phyloP scores from a whole-genome alignment of 2,888 invertebrate species.

The Agonopterix arenella region DNA sequence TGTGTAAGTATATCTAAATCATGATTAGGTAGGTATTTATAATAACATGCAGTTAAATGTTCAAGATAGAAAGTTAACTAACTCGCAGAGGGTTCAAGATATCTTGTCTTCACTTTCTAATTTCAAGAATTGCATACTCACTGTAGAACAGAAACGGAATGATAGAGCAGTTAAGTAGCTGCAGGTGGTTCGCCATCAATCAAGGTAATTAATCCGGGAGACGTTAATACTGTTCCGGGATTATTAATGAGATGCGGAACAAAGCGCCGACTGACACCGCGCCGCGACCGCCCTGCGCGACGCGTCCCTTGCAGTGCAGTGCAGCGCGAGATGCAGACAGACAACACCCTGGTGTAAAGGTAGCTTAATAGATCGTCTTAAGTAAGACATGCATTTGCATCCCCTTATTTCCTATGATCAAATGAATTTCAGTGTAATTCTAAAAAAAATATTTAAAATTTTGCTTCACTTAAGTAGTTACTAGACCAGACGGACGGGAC shows the following conservation, averaged over 20 bases:
- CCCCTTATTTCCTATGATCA: too few species aligned
- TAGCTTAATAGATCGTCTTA: too few species aligned
- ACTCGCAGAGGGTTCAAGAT: neutral
- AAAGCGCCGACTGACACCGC: neutral
- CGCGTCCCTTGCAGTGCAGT: neutral
- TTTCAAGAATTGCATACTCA: neutral
- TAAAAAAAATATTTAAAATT: too few species aligned
- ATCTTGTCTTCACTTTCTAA: neutral
- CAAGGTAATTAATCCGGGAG: neutral
- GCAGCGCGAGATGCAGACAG: neutral
- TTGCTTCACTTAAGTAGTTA: too few species aligned
- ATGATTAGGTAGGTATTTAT: neutral
- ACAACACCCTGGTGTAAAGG: neutral
- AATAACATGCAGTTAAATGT: neutral
- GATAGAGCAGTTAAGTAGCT: neutral
- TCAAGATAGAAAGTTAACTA: neutral
- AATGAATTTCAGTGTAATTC: too few species aligned
- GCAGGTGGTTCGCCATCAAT: neutral
- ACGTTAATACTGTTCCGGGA: neutral
- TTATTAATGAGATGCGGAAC: neutral
- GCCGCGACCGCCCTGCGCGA: neutral
- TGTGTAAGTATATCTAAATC: too few species aligned
- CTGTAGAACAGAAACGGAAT: neutral
- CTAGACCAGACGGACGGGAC: too few species aligned
- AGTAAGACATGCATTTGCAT: too few species aligned